Conservation (phyloP, 2,888 invertebrate genomes). For the Ptychoptera albimana region DNA sequence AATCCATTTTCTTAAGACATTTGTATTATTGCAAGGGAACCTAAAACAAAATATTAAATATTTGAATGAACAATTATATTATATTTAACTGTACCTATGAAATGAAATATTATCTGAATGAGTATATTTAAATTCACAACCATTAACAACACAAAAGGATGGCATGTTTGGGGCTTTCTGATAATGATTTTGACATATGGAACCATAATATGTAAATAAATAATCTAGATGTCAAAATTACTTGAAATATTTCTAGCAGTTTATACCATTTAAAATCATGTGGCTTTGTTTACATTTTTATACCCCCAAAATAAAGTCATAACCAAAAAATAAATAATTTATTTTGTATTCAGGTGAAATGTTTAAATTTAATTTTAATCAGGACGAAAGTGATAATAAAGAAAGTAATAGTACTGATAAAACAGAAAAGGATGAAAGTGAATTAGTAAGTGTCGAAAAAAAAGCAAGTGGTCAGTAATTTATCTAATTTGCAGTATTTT, state of each 20-base stretch:
- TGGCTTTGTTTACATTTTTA: not conserved
- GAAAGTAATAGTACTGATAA: not conserved
- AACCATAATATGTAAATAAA: not conserved
- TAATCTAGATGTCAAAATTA: not conserved
- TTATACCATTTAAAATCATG: not conserved
- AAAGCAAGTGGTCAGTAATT: not conserved
- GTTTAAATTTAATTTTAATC: conserved; percentile 9
- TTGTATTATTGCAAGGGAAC: conserved; percentile 23
- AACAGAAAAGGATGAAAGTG: not conserved
- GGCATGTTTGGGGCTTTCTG: conserved; percentile 17
- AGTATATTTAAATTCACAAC: conserved; percentile 26
- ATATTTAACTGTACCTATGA: conserved; percentile 21
- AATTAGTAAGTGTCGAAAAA: not conserved
- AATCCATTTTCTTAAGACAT: conserved; percentile 24
- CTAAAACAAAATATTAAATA: conserved; percentile 12
- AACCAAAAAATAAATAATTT: not conserved
- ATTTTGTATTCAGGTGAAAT: conserved; percentile 5
- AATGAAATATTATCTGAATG: conserved; percentile 27
- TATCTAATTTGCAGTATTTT: too few relatives aligned
- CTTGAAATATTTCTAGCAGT: not conserved
- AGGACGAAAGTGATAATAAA: conserved; percentile 1
- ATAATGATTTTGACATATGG: not conserved
- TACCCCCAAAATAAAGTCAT: not conserved
- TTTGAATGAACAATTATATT: not conserved
- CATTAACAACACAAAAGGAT: conserved; percentile 26